Base-by-base conservation (phyloP, 2,888 invertebrate genomes). In the Azorinus chamasolen region DNA sequence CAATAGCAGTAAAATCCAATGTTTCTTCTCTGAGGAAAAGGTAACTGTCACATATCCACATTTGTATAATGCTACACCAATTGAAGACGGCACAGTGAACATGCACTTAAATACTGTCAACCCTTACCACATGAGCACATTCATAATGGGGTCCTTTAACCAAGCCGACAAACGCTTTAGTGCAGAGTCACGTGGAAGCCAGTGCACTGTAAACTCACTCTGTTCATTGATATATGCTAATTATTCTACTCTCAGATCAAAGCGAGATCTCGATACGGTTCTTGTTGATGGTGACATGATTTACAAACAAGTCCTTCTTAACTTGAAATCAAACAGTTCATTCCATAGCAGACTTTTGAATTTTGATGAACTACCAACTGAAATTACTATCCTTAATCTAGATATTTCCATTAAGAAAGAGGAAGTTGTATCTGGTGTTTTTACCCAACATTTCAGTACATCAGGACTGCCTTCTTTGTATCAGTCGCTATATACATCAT, bases 311-410 rank as follows among this genome's bases (percentile, higher is more conserved):
- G 48, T 57, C 5, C 32, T 57, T 18, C 14, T 14, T 22, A 20
- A 43, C n/a, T 39, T 72, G 16, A 59, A 65, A 41, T 10, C 6
- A 12, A 20, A 25, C 14, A 51, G 46, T 14, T 55, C 18, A 18
- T 66, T 39, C 18, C 25, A 55, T 18, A 41, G 24, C 20, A 24
- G 20, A 22, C 48, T 65, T 22, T 27, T 73, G 14, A 46, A 18
- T 25, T 46, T 73, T 25, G 72, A 73, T 48, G 72, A 73, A 55
- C 65, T 73, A 12, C 65, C 72, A 51, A 18, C 32, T 50, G 14
- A 32, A 18, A 41, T 61, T 4, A 32, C n/a, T 20, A 41, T 45
- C 14, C 22, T 39, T 8, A n/a, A n/a, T 39, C 1, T 10, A 39
- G 10, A 24, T 8, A 3, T 39, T 1, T 5, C 12, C 16, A 18